Evolutionary conservation across 2,113 vertebrate species (phyloP).

Genomic region (Serilophus lunatus): DNA sequence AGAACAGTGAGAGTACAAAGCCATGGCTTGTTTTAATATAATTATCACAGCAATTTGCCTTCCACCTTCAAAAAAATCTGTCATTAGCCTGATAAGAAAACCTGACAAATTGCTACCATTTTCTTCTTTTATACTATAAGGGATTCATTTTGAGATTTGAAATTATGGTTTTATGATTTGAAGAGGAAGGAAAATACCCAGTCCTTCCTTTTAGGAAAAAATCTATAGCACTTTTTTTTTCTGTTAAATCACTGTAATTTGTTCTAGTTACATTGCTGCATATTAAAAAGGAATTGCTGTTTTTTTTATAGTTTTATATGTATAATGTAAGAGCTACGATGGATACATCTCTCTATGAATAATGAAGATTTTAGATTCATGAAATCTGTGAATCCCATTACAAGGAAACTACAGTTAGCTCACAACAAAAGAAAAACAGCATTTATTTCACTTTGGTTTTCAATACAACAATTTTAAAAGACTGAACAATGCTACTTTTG

Average conservation of each 20-base stretch:
- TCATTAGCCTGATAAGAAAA: constrained; percentile 64
- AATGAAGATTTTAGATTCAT: constrained; percentile 47
- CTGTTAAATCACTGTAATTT: constrained; percentile 66
- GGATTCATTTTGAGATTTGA: constrained; percentile 52
- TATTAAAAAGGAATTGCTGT: constrained; percentile 40
- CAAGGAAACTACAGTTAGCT: constrained; percentile 20
- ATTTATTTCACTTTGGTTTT: constrained; percentile 50
- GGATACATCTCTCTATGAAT: neutral
- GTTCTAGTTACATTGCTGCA: constrained; percentile 18
- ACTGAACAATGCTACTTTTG: constrained; percentile 13
- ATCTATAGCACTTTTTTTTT: constrained; percentile 15
- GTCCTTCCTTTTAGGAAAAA: constrained; percentile 23
- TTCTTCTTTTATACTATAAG: constrained; percentile 46
- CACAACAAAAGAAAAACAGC: neutral
- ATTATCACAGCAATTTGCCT: constrained; percentile 61
- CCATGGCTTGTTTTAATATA: constrained; percentile 52
- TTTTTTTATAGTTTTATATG: constrained; percentile 27
- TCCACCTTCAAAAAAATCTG: constrained; percentile 54
- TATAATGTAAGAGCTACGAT: constrained; percentile 18
- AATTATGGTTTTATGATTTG: constrained; percentile 48
- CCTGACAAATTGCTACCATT: constrained; percentile 52
- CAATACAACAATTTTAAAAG: constrained; percentile 34
- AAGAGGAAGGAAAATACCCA: constrained; percentile 51
- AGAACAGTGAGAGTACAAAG: neutral
- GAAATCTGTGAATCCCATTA: constrained; percentile 24